Conservation (phyloP, 2,113 vertebrate genomes). For the Tupaia tana region DNA sequence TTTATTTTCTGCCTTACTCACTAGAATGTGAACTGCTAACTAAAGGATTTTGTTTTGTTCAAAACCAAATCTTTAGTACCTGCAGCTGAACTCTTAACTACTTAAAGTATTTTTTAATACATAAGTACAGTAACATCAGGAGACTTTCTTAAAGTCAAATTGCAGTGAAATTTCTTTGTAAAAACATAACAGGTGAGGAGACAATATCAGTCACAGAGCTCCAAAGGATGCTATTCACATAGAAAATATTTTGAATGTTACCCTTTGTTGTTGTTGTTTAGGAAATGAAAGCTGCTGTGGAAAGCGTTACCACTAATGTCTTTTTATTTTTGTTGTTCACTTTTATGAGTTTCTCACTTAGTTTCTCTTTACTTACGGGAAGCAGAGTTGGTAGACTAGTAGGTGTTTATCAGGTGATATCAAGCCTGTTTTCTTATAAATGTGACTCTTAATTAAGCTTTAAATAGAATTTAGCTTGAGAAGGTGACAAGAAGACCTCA, state of each 20-base stretch:
- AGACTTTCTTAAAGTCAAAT: background rate
- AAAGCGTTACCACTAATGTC: background rate
- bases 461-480: conserved; percentile 5
- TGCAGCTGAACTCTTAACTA: background rate
- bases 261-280: background rate
- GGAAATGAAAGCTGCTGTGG: background rate
- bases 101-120: background rate
- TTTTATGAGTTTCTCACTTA: background rate
- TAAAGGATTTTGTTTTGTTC: background rate
- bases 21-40: background rate
- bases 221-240: background rate
- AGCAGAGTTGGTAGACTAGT: background rate
- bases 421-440: conserved; percentile 2
- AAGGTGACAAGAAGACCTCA: background rate
- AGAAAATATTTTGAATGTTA: background rate
- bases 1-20: background rate
- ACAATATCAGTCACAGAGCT: background rate
- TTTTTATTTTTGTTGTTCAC: background rate
- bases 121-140: background rate
- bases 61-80: background rate
- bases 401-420: conserved; percentile 22
- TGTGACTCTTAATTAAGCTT: conserved; percentile 28
- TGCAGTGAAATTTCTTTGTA: background rate
- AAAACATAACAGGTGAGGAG: background rate
- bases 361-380: background rate